phyloP scores from a whole-genome alignment of 2,113 vertebrate genomes.

The Nycticorax nycticorax region DNA sequence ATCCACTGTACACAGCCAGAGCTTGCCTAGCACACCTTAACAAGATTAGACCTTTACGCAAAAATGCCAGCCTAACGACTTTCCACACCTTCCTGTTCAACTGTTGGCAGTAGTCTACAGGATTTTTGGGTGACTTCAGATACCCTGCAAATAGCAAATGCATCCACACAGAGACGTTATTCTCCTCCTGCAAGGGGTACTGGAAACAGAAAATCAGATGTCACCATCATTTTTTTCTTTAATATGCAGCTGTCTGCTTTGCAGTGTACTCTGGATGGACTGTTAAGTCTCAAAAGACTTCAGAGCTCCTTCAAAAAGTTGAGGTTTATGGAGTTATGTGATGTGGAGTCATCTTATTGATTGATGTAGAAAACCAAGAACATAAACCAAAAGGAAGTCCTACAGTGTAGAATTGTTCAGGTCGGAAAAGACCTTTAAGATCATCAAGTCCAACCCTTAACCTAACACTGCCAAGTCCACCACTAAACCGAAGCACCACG shows the following conservation, averaged over 20 bases:
- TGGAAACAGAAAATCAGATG: not conserved
- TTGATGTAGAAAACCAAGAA: not conserved
- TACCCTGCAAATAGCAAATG: not conserved
- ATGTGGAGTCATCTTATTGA: not conserved
- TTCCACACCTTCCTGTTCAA: not conserved
- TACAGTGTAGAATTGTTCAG: not conserved
- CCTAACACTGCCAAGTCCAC: not conserved
- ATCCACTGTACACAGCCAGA: rapidly evolving
- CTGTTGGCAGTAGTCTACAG: not conserved
- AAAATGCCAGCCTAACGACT: not conserved
- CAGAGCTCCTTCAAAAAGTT: not conserved
- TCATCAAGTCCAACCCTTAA: not conserved
- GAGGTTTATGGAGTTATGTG: not conserved
- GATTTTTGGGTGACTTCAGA: not conserved
- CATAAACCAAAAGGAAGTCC: not conserved
- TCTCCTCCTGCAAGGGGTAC: rapidly evolving
- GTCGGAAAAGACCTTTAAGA: not conserved
- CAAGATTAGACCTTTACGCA: not conserved
- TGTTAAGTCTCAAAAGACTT: not conserved
- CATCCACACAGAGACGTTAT: not conserved
- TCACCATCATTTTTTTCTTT: not conserved
- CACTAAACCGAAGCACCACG: not conserved
- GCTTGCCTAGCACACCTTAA: not conserved
- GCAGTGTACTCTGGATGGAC: not conserved
- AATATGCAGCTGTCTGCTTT: not conserved